Evolutionary conservation across 2,113 vertebrate genomes (phyloP), one percentile per base, ranked within the genome.

Genomic region (Rafetus swinhoei): DNA sequence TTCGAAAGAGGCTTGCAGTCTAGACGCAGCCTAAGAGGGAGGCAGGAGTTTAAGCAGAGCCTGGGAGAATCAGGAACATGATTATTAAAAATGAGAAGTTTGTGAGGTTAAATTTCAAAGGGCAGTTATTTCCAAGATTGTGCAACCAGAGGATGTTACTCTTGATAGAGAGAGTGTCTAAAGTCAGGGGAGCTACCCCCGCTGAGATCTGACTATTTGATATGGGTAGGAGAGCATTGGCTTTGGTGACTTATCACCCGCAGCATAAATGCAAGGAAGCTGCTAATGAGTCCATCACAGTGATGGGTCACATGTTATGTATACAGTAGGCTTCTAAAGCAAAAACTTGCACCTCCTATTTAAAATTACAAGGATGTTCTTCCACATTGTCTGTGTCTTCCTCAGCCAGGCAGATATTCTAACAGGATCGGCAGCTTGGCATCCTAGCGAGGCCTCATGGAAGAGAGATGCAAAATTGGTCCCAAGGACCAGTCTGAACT

Each of bases 361-460:
- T 82, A 91, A 60, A 85, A 25, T 50, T 2, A 1, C 45, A 84
- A 29, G 35, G 79, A 25, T 85, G 32, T 16, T 79, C n/a, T 32
- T 85, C 56, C 52, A 22, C n/a, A 60, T 56, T 53, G 88, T 3
- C 53, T 55, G 35, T 81, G 54, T 22, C 25, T 87, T 29, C 57
- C 77, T 59, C 39, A 83, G 39, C 13, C 60, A 60, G 35, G 50
- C 24, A 59, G 50, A 45, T n/a, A 35, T 54, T 22, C 11, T 32
- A 32, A 32, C 27, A n/a, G 86, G 56, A 79, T 16, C 0, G 0
- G 84, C 29, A 45, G 6, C 2, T 9, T 15, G 6, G 65, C 56
- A 92, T 81, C 12, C 0, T 0, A n/a, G 55, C 25, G 25, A 86
- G 82, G 59, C 79, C 27, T 83, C 0, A 2, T 13, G 32, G 65